Conservation (phyloP, 1,140 invertebrate genomes). For the Dreissena rostriformis region DNA sequence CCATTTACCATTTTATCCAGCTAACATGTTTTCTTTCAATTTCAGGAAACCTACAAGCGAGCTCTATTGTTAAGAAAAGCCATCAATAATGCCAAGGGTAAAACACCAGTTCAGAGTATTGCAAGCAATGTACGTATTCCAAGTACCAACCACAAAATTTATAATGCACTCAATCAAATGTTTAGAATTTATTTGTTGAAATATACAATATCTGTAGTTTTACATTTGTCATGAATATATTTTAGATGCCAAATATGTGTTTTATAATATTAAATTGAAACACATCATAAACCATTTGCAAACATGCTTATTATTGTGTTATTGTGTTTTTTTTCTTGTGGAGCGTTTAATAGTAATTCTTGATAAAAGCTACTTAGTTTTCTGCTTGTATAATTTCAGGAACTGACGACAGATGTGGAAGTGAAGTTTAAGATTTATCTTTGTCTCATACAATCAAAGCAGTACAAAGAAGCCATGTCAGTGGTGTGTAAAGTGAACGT, state of each 20-base stretch:
- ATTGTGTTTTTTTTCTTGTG: background rate
- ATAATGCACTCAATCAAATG: too few species aligned
- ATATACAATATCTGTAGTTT: background rate
- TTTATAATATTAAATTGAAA: background rate
- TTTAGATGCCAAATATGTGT: too few species aligned
- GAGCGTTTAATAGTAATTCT: background rate
- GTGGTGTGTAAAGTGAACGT: constrained; percentile 75
- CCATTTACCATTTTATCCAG: too few species aligned
- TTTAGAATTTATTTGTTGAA: too few species aligned
- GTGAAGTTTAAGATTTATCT: constrained; percentile 90
- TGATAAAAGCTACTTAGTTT: background rate
- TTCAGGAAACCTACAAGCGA: constrained; percentile 84
- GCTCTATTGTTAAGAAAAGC: constrained; percentile 87
- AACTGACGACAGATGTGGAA: constrained; percentile 83
- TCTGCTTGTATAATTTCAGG: constrained; percentile 64
- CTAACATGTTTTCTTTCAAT: constrained; percentile 45
- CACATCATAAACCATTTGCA: background rate
- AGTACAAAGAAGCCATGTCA: constrained; percentile 85
- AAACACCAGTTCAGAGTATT: constrained; percentile 54
- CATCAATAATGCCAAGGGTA: constrained; percentile 84
- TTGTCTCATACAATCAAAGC: constrained; percentile 86
- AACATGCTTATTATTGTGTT: background rate
- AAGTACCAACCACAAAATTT: background rate
- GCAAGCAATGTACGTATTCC: constrained; percentile 61
- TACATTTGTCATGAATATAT: background rate